phyloP scores from a whole-genome alignment of 2,888 invertebrate species.

The Auanema sp. region DNA sequence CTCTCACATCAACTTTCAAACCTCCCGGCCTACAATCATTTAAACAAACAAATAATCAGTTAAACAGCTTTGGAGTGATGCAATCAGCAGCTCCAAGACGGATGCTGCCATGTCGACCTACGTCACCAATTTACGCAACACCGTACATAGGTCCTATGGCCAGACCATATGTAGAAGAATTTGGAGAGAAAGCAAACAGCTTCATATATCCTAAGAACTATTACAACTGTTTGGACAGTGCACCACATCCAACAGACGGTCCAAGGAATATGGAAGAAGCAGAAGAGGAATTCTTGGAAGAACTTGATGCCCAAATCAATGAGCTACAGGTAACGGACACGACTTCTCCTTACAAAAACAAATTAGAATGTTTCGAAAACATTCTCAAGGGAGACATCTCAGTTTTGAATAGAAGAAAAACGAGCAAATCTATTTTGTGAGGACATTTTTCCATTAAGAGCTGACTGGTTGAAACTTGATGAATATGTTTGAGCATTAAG shows the following conservation, averaged over 20 bases:
- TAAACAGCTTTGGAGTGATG: not conserved
- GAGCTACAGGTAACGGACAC: conserved; percentile 30
- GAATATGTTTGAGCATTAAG: too few relatives aligned
- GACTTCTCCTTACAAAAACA: too few relatives aligned
- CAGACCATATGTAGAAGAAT: conserved; percentile 24
- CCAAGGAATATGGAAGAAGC: conserved; percentile 15
- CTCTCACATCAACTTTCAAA: not conserved
- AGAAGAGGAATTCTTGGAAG: conserved; percentile 35
- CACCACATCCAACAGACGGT: not conserved
- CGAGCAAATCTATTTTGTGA: too few relatives aligned
- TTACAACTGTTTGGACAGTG: conserved; percentile 9
- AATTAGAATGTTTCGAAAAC: too few relatives aligned
- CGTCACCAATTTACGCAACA: conserved; percentile 18
- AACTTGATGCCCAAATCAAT: conserved; percentile 40
- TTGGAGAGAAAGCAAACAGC: conserved; percentile 3
- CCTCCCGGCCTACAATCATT: conserved; percentile 1
- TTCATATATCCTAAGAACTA: conserved; percentile 13
- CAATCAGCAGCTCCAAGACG: conserved; percentile 1
- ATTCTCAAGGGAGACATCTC: too few relatives aligned
- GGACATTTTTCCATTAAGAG: too few relatives aligned
- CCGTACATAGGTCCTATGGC: conserved; percentile 25
- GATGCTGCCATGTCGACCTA: conserved; percentile 6
- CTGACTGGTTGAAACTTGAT: too few relatives aligned
- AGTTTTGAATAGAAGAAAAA: too few relatives aligned
- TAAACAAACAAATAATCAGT: not conserved